phyloP scores from a whole-genome alignment of 2,888 invertebrate genomes.

The Mythimna lalbum region DNA sequence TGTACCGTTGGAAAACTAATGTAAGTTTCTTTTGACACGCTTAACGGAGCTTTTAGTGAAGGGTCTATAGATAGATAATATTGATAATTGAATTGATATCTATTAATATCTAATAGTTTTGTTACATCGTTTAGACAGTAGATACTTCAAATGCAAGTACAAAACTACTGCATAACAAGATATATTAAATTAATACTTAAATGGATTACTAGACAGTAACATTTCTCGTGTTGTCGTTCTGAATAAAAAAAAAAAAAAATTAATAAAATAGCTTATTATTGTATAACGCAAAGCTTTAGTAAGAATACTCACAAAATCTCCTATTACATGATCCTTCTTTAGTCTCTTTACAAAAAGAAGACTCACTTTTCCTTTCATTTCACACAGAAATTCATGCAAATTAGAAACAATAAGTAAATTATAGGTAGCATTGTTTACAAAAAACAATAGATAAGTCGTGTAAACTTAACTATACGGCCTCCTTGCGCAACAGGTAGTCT shows the following conservation, averaged over 20 bases:
- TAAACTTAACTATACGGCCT: constrained; percentile 46
- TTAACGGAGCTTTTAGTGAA: constrained; percentile 3
- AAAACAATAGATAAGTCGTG: constrained; percentile 59
- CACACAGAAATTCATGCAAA: constrained; percentile 55
- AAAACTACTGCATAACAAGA: background rate
- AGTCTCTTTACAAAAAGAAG: constrained; percentile 14
- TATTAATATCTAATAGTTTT: background rate
- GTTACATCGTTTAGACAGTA: background rate
- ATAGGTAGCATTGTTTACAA: constrained; percentile 59
- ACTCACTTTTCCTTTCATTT: constrained; percentile 51
- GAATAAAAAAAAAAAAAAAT: background rate
- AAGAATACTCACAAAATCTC: background rate
- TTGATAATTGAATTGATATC: background rate
- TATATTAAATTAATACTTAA: background rate
- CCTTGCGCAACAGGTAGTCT: constrained; percentile 60
- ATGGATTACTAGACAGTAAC: background rate
- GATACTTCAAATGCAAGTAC: background rate
- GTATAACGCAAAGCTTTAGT: background rate
- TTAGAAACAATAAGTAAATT: constrained; percentile 58
- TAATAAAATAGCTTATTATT: background rate
- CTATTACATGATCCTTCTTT: constrained; percentile 3
- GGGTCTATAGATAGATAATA: background rate
- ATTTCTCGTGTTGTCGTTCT: background rate
- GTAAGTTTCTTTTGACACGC: constrained; percentile 9
- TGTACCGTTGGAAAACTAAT: constrained; percentile 9